Percentiles rank a stretch among this genome's conserved stretches.
Conservation (phyloP, 2,797 vertebrate species). For the Melopsittacus undulatus region DNA sequence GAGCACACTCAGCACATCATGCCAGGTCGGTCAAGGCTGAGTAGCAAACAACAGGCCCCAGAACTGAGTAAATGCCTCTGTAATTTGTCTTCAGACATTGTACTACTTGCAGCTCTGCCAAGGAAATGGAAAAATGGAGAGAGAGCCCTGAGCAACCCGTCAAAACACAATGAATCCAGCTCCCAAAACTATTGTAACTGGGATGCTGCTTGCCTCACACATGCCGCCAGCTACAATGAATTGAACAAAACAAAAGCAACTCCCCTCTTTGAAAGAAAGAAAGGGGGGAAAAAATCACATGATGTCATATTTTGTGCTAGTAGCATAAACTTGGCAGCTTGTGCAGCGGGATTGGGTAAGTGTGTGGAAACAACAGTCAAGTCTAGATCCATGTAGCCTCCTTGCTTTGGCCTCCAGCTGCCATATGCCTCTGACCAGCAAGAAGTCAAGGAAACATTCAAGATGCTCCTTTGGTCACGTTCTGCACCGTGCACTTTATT, state of each 20-base stretch:
- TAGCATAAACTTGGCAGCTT: background rate
- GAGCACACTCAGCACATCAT: background rate
- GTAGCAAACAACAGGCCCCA: slow-evolving; percentile 53
- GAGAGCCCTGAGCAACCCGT: slow-evolving; percentile 36
- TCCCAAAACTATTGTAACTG: slow-evolving; percentile 14
- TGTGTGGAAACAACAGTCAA: background rate
- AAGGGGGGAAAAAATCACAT: background rate
- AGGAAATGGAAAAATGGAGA: slow-evolving; percentile 61
- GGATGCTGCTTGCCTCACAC: background rate
- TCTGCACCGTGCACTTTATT: background rate
- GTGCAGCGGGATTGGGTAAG: background rate
- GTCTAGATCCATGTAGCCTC: background rate
- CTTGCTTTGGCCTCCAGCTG: background rate
- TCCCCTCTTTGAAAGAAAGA: background rate
- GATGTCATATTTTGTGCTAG: background rate
- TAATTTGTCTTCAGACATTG: slow-evolving; percentile 57
- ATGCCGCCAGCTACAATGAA: slow-evolving; percentile 24
- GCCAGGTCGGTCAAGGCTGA: slow-evolving; percentile 53
- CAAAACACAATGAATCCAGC: slow-evolving; percentile 47
- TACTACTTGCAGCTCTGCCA: slow-evolving; percentile 52
- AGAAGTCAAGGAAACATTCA: background rate
- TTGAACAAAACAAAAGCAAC: background rate
- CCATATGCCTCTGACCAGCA: rapidly evolving
- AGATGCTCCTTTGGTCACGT: background rate
- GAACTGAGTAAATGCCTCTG: slow-evolving; percentile 67